A percentile compares a stretch with the other conserved stretches of the same genome.
Evolutionary conservation across 1,140 invertebrate species (phyloP).

Genomic region (Tenebrio molitor): DNA sequence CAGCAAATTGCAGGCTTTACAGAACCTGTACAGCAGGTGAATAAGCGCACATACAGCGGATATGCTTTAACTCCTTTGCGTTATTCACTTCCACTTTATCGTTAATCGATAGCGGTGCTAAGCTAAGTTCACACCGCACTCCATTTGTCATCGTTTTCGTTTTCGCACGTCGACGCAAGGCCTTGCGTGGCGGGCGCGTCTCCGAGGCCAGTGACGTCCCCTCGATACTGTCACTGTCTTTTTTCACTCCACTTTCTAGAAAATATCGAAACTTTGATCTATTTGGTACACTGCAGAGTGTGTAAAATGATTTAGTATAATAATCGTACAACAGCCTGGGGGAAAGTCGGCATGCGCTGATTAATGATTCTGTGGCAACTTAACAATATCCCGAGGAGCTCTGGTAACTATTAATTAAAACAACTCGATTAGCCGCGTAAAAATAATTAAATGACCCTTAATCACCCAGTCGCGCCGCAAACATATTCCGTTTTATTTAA

Average conservation of each 20-base stretch:
- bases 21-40: constrained; percentile 41
- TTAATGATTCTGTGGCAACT: constrained; percentile 55
- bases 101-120: constrained; percentile 40
- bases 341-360: constrained; percentile 53
- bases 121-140: constrained; percentile 39
- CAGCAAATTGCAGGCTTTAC: constrained; percentile 29
- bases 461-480: constrained; percentile 21
- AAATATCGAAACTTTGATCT: constrained; percentile 6
- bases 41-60: constrained; percentile 33
- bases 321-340: constrained; percentile 48
- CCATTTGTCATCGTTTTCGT: constrained; percentile 37
- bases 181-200: not conserved
- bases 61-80: constrained; percentile 34
- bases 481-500: not conserved
- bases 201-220: not conserved
- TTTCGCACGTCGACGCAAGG: constrained; percentile 34
- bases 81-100: constrained; percentile 40
- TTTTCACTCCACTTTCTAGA: no score
- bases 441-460: constrained; percentile 57
- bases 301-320: constrained; percentile 54
- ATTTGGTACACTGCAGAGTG: constrained; percentile 10
- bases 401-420: constrained; percentile 55
- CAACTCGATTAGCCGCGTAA: constrained; percentile 55
- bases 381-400: constrained; percentile 54
- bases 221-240: no score